Conservation (phyloP, 2,888 invertebrate genomes). For the Beris chalybata region DNA sequence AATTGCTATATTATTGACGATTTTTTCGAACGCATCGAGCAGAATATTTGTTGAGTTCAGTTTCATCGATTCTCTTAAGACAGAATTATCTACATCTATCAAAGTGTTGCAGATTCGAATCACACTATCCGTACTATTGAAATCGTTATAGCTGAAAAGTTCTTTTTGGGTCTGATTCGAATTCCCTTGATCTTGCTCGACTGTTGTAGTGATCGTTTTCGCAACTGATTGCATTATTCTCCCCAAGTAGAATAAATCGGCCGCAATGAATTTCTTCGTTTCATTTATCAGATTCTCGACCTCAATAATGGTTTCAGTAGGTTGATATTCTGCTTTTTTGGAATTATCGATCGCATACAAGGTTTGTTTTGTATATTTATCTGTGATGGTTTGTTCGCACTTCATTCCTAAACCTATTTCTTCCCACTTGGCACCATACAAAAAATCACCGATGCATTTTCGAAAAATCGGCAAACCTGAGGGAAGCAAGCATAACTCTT, state of each 20-base stretch:
- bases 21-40: slow-evolving; percentile 60
- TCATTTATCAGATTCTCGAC: slow-evolving; percentile 43
- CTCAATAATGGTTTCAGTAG: slow-evolving; percentile 43
- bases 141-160: slow-evolving; percentile 37
- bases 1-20: slow-evolving; percentile 18
- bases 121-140: slow-evolving; percentile 41
- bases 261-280: slow-evolving; percentile 57
- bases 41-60: slow-evolving; percentile 68
- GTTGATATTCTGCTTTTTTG: slow-evolving; percentile 39
- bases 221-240: slow-evolving; percentile 48
- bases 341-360: slow-evolving; percentile 44
- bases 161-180: no score
- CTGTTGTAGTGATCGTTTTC: slow-evolving; percentile 50
- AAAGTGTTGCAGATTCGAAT: slow-evolving; percentile 58
- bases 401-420: neutral
- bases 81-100: slow-evolving; percentile 55
- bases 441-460: slow-evolving; percentile 62
- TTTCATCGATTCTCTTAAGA: slow-evolving; percentile 48
- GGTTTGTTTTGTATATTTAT: slow-evolving; percentile 43
- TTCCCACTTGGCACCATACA: slow-evolving; percentile 63
- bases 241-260: slow-evolving; percentile 62
- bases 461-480: slow-evolving; percentile 63
- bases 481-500: slow-evolving; percentile 62
- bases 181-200: neutral
- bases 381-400: slow-evolving; percentile 58